Percentiles rank a stretch among this genome's conserved stretches.
Evolutionary conservation across 2,888 invertebrate genomes (phyloP).

Genomic region (Apeira syringaria): DNA sequence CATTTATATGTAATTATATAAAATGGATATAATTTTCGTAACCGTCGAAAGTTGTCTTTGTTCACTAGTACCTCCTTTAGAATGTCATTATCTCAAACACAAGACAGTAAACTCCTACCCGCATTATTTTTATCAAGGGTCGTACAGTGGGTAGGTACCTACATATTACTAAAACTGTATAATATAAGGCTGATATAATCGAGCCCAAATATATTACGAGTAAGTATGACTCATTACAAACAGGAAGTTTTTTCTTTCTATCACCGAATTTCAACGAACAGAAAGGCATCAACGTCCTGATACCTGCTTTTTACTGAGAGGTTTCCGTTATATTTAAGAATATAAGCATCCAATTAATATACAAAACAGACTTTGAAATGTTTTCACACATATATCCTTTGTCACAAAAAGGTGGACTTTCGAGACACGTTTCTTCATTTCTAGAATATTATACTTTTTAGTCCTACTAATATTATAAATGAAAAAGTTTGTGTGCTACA

Average conservation of each 20-base stretch:
- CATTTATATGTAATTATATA: no score
- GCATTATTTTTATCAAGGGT: conserved; percentile 22
- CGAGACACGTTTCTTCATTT: no score
- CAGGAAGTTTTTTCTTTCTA: conserved; percentile 14
- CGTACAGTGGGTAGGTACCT: no score
- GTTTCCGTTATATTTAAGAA: conserved; percentile 10
- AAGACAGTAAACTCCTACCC: conserved; percentile 7
- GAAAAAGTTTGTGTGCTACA: no score
- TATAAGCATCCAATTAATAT: conserved; percentile 17
- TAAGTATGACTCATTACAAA: conserved; percentile 7
- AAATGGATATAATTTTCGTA: no score
- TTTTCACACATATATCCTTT: no score
- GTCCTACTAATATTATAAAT: no score
- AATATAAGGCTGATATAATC: neutral
- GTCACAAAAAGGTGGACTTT: no score
- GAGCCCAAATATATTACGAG: neutral
- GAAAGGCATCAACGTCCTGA: neutral
- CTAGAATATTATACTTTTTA: no score
- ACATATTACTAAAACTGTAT: no score
- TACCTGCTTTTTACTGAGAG: conserved; percentile 8
- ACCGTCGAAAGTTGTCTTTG: no score
- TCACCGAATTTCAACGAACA: conserved; percentile 16
- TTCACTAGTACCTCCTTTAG: no score
- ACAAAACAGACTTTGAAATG: conserved; percentile 5
- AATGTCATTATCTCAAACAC: neutral